Percentiles rank a stretch among this genome's conserved stretches.
Conservation (phyloP, 30 jellyfish, hydroid and myxozoan species). For the Aurelia sp. region DNA sequence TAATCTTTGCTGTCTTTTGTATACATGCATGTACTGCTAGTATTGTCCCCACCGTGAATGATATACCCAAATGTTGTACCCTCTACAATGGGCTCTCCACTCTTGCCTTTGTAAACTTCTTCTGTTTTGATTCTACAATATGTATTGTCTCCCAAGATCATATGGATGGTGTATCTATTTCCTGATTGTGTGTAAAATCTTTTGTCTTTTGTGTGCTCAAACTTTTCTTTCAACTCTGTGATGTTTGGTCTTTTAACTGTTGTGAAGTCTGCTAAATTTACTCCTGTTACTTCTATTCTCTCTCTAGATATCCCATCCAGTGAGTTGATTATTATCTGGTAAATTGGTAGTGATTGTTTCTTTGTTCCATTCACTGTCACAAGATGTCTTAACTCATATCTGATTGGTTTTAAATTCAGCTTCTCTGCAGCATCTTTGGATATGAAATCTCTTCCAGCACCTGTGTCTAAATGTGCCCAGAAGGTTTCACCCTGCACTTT, state of each 20-base stretch:
- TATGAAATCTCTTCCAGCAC: conserved; percentile 63
- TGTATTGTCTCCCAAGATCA: too few relatives aligned
- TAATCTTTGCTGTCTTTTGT: background rate
- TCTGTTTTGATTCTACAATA: too few relatives aligned
- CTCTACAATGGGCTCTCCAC: conserved; percentile 40
- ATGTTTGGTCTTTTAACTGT: too few relatives aligned
- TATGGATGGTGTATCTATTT: too few relatives aligned
- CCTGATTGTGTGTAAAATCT: too few relatives aligned
- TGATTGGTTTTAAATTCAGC: conserved; percentile 38
- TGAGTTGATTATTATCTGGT: background rate
- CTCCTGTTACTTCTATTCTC: too few relatives aligned
- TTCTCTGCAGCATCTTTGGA: conserved; percentile 53
- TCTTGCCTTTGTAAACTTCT: background rate
- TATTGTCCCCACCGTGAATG: too few relatives aligned
- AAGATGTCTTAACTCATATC: conserved; percentile 29
- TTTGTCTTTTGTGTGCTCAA: too few relatives aligned
- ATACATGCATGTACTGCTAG: background rate
- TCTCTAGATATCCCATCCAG: too few relatives aligned
- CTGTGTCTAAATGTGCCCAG: conserved; percentile 65
- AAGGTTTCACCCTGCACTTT: conserved; percentile 8
- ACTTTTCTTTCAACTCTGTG: too few relatives aligned
- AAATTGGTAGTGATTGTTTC: conserved; percentile 63
- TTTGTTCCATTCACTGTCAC: conserved; percentile 60
- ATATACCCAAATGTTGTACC: conserved; percentile 38
- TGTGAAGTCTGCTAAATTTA: too few relatives aligned